phyloP scores from a whole-genome alignment of 2,888 invertebrate genomes.

The Mesorhabditis spiculigera region DNA sequence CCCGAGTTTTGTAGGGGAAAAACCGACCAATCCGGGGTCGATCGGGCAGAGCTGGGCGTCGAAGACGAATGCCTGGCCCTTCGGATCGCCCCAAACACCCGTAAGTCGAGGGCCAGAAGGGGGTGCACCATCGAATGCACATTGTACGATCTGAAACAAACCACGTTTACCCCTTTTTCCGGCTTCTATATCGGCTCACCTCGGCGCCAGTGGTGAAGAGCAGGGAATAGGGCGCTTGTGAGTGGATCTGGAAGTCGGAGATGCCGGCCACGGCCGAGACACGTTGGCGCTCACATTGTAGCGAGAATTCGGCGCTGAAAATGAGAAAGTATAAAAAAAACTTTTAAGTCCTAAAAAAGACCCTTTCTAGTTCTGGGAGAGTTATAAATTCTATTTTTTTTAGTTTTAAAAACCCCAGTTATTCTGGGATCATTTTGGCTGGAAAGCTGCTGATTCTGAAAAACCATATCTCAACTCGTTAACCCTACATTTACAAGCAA shows the following conservation, averaged over 20 bases:
- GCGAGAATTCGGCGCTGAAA: slow-evolving; percentile 26
- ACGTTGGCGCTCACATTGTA: slow-evolving; percentile 32
- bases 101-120: neutral
- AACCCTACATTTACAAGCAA: no score
- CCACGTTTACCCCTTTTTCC: neutral
- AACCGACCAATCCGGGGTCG: slow-evolving; percentile 18
- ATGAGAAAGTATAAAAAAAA: neutral
- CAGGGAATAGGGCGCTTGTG: neutral
- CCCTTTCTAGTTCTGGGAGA: neutral
- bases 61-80: slow-evolving; percentile 15
- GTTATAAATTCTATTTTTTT: neutral
- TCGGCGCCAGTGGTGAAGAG: slow-evolving; percentile 25
- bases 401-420: no score
- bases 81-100: slow-evolving; percentile 1
- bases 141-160: neutral
- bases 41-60: slow-evolving; percentile 23
- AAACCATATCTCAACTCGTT: no score
- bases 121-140: neutral
- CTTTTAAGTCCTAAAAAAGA: neutral
- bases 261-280: slow-evolving; percentile 24
- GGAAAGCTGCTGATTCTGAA: no score
- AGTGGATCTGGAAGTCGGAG: slow-evolving; percentile 18
- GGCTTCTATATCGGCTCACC: slow-evolving; percentile 12
- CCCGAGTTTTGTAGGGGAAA: slow-evolving; percentile 26
- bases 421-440: no score